phyloP scores from a whole-genome alignment of 1,140 invertebrate genomes.

The Saccostrea glomerata region DNA sequence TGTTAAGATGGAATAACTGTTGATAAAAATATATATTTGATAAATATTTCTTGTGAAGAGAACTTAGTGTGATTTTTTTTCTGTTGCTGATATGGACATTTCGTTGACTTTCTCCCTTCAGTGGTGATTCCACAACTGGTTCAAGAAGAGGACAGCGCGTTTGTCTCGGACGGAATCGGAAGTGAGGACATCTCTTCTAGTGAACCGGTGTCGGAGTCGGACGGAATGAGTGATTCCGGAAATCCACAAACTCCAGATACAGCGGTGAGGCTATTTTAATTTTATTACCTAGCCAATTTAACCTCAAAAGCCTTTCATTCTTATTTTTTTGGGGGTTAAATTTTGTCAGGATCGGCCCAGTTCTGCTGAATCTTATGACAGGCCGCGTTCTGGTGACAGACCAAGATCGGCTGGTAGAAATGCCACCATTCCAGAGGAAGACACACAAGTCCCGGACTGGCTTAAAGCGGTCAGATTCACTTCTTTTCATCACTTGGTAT shows the following conservation, averaged over 20 bases:
- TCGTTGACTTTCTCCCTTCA: slow-evolving; percentile 32
- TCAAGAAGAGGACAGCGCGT: slow-evolving; percentile 54
- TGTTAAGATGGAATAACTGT: background rate
- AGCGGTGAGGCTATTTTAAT: slow-evolving; percentile 10
- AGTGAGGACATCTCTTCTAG: slow-evolving; percentile 30
- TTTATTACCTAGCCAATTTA: background rate
- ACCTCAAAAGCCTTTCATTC: no score
- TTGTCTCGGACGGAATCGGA: slow-evolving; percentile 44
- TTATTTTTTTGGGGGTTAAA: no score
- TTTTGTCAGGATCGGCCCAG: slow-evolving; percentile 24
- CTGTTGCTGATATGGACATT: background rate
- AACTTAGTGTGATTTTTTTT: background rate
- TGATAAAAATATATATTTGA: background rate
- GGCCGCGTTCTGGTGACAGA: slow-evolving; percentile 33
- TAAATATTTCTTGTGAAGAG: background rate
- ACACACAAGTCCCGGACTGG: slow-evolving; percentile 50
- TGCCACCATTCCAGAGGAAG: background rate
- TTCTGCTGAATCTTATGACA: background rate
- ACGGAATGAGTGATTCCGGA: slow-evolving; percentile 59
- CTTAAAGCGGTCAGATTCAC: slow-evolving; percentile 44
- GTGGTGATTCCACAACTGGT: slow-evolving; percentile 42
- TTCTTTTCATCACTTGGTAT: background rate
- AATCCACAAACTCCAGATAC: slow-evolving; percentile 57
- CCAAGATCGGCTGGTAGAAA: slow-evolving; percentile 42
- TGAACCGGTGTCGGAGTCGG: slow-evolving; percentile 40